Percentiles rank a stretch among this genome's conserved stretches.
Conservation (phyloP, 2,888 invertebrate genomes). For the Iphiclides podalirius region DNA sequence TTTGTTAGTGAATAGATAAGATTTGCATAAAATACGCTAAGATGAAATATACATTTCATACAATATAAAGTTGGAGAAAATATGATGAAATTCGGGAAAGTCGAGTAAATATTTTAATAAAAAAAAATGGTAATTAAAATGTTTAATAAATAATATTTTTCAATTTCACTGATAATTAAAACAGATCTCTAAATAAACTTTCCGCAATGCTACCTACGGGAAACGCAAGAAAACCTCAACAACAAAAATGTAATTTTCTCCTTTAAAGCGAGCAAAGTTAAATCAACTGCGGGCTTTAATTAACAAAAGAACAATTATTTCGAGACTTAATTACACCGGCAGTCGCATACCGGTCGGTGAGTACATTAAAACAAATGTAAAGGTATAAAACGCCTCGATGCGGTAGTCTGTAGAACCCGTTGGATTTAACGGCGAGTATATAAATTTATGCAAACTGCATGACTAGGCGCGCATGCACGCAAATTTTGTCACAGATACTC, state of each 20-base stretch:
- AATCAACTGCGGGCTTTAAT: neutral
- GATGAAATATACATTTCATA: neutral
- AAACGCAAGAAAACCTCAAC: too few relatives aligned
- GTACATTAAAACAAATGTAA: constrained; percentile 17
- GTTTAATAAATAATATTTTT: too few relatives aligned
- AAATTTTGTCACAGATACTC: constrained; percentile 57
- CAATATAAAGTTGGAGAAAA: neutral
- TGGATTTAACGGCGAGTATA: constrained; percentile 59
- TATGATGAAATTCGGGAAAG: too few relatives aligned
- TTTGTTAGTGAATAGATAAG: too few relatives aligned
- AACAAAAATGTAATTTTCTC: neutral
- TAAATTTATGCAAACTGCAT: constrained; percentile 69
- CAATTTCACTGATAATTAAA: too few relatives aligned
- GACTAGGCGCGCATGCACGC: constrained; percentile 46
- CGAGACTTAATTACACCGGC: neutral
- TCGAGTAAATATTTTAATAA: too few relatives aligned
- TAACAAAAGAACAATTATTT: neutral
- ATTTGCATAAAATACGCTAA: too few relatives aligned
- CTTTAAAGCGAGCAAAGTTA: neutral
- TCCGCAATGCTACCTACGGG: too few relatives aligned
- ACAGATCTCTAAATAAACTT: too few relatives aligned
- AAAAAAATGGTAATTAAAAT: too few relatives aligned
- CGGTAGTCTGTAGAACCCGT: constrained; percentile 27
- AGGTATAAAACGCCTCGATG: constrained; percentile 21
- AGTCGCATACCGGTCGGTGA: constrained; percentile 9